Percentiles rank a stretch among this genome's conserved stretches.
phyloP scores from a whole-genome alignment of 2,888 invertebrate genomes.

The Conistra vaccinii region DNA sequence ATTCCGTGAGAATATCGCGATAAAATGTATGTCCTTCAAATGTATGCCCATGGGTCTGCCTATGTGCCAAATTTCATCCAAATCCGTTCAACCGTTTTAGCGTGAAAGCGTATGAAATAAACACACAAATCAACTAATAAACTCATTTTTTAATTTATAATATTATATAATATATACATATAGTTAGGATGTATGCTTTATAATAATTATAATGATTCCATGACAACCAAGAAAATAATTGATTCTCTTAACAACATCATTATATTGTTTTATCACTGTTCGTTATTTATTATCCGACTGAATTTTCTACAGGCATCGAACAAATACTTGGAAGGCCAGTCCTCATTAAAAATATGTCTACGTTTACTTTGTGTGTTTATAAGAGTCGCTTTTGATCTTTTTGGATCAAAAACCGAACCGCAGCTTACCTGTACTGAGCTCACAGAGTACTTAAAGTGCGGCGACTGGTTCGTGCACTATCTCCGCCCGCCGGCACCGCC shows the following conservation, averaged over 20 bases:
- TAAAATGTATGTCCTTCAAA: no score
- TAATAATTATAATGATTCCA: background rate
- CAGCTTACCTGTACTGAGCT: conserved; percentile 39
- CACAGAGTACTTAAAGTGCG: conserved; percentile 49
- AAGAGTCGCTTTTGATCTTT: conserved; percentile 44
- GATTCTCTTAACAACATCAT: conserved; percentile 3
- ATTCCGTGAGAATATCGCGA: no score
- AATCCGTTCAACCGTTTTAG: no score
- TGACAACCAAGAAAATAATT: conserved; percentile 1
- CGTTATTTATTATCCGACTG: conserved; percentile 15
- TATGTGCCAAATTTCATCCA: no score
- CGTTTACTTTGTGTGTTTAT: conserved; percentile 40
- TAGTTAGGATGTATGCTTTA: background rate
- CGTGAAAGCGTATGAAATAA: no score
- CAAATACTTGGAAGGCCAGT: conserved; percentile 30
- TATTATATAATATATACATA: no score
- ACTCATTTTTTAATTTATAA: no score
- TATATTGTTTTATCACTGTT: conserved; percentile 14
- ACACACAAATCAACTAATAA: no score
- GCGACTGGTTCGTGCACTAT: conserved; percentile 78
- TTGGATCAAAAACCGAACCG: conserved; percentile 48
- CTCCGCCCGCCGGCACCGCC: conserved; percentile 63
- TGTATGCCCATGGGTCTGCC: no score
- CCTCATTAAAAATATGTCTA: conserved; percentile 48
- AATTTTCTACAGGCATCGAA: conserved; percentile 22